These are phyloP conservation scores for Passerculus sandwichensis DNA, from an alignment of 2,797 vertebrate genomes.

Conservation along the genomic window DNA sequence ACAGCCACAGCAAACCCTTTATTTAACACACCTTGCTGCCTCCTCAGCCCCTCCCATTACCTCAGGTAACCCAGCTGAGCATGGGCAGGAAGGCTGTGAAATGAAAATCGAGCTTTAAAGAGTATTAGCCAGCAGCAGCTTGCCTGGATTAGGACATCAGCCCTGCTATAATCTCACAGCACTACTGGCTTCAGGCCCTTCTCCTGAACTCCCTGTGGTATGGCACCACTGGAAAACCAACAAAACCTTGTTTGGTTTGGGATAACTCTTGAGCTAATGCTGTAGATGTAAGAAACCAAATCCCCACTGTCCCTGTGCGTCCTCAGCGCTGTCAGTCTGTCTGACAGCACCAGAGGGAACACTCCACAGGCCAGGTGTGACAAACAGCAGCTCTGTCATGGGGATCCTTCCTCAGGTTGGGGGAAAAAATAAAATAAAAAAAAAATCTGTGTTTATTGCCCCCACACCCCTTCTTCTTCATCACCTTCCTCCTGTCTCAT, in stretches of 20 bases:
- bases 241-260: background rate
- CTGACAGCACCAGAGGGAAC: background rate
- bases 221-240: background rate
- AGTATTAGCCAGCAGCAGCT: background rate
- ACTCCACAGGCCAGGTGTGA: background rate
- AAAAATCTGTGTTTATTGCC: background rate
- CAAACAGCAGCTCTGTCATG: background rate
- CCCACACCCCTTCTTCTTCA: background rate
- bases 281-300: background rate
- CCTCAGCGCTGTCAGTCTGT: background rate
- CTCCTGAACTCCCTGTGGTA: background rate
- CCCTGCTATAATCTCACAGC: background rate
- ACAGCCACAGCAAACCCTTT: background rate
- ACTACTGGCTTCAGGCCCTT: background rate
- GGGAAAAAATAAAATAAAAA: rapidly evolving
- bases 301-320: background rate
- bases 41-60: background rate
- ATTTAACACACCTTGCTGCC: background rate
- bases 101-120: background rate
- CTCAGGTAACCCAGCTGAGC: background rate
- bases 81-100: background rate
- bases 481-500: background rate
- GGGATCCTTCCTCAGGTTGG: background rate
- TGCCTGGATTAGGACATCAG: background rate
- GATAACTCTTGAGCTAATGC: background rate